Conservation (phyloP, 37 sponge, comb jelly and placozoan species). For the Cliona cf. orientalis region DNA sequence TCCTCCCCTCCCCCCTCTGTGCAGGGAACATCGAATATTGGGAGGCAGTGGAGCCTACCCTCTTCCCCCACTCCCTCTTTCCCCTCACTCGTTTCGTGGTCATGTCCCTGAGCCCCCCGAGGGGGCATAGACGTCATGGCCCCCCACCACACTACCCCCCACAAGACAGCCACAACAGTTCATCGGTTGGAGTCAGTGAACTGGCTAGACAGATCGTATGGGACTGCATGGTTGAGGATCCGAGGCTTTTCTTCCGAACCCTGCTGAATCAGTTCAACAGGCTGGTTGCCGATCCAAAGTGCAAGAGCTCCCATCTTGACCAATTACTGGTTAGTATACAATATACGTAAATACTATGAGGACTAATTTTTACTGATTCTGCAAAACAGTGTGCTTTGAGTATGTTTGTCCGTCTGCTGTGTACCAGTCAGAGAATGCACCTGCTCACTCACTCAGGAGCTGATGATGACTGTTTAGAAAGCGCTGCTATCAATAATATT, state of each 20-base stretch:
- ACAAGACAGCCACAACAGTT: background rate
- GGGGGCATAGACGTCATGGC: no score
- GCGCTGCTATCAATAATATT: no score
- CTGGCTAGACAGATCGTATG: conserved; percentile 53
- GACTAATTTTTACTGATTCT: no score
- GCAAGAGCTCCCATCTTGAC: background rate
- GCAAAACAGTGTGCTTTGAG: no score
- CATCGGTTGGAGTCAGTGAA: background rate
- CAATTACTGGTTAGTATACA: conserved; percentile 12
- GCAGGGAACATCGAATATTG: conserved; percentile 33
- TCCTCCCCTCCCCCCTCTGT: no score
- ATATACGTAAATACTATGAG: background rate
- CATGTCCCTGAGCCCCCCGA: conserved; percentile 29
- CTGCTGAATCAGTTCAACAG: conserved; percentile 62
- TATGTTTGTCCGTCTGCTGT: no score
- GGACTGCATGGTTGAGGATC: conserved; percentile 80
- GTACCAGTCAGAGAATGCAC: no score
- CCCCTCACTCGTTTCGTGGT: conserved; percentile 56
- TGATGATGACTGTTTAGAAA: no score
- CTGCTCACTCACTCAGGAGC: no score
- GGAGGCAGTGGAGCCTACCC: conserved; percentile 45
- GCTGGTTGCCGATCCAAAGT: conserved; percentile 15
- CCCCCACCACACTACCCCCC: background rate
- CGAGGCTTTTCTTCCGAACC: conserved; percentile 70
- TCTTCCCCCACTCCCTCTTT: conserved; percentile 53